Conservation (phyloP, 2,113 vertebrate species). For the Sebastes schlegelii region DNA sequence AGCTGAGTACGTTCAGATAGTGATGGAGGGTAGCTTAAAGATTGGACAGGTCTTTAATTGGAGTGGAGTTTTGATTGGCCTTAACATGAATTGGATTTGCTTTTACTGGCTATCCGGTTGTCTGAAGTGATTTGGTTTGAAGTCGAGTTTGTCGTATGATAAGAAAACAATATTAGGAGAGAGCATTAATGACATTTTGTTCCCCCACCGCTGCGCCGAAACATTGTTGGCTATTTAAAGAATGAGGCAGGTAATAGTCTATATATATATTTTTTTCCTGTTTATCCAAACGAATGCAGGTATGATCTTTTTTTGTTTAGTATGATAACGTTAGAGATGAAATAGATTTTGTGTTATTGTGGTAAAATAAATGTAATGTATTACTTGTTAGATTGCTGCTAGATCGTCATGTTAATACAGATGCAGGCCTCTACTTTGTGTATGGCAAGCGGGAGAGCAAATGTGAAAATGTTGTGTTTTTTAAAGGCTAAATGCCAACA, state of each 20-base stretch:
- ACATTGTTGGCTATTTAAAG: background rate
- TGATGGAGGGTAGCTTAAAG: constrained; percentile 28
- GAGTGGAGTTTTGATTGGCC: constrained; percentile 58
- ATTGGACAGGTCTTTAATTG: constrained; percentile 60
- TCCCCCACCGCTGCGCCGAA: too few relatives aligned
- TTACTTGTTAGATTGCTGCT: too few relatives aligned
- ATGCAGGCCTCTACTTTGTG: too few relatives aligned
- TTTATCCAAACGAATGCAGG: too few relatives aligned
- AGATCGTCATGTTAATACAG: too few relatives aligned
- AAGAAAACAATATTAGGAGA: background rate
- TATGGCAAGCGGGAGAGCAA: too few relatives aligned
- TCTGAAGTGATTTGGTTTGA: constrained; percentile 36
- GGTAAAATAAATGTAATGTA: too few relatives aligned
- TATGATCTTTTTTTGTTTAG: too few relatives aligned
- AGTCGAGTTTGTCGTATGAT: constrained; percentile 20
- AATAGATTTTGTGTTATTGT: too few relatives aligned
- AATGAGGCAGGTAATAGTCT: background rate
- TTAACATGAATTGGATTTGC: constrained; percentile 52
- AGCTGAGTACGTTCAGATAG: constrained; percentile 57
- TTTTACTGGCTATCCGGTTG: constrained; percentile 7
- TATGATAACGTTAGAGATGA: too few relatives aligned
- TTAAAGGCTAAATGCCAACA: too few relatives aligned
- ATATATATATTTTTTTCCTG: constrained; percentile 10
- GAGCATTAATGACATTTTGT: background rate
- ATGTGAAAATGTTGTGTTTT: too few relatives aligned